These are phyloP conservation scores for Gasterosteus nipponicus DNA, from an alignment of 2,113 vertebrate genomes.

Conservation along the genomic window DNA sequence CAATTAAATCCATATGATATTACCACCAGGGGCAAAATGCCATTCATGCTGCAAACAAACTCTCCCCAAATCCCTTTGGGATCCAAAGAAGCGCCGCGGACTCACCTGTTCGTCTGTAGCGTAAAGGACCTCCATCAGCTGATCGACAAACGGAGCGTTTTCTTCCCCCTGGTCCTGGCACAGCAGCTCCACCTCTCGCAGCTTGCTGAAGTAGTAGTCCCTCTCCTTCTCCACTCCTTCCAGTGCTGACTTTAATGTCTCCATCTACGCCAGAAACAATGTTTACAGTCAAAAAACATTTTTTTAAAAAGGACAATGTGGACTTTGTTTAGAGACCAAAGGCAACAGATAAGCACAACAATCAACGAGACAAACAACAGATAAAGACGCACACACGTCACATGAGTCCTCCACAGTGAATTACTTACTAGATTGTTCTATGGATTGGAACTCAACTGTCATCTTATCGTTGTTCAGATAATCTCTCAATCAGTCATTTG, in stretches of 20 bases:
- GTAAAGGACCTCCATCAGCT: conserved; percentile 97
- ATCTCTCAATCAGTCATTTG: conserved; percentile 12
- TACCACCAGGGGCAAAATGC: not conserved
- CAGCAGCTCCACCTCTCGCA: conserved; percentile 96
- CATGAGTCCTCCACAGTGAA: not conserved
- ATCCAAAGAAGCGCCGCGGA: not conserved
- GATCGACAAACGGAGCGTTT: conserved; percentile 90
- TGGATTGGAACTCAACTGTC: not conserved
- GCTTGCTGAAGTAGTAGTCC: conserved; percentile 98
- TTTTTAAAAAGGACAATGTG: not conserved
- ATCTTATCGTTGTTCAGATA: not conserved
- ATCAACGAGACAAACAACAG: not conserved
- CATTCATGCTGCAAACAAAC: not conserved
- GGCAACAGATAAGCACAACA: not conserved
- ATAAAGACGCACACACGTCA: not conserved
- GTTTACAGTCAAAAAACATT: not conserved
- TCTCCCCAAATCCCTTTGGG: not conserved
- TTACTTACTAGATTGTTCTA: not conserved
- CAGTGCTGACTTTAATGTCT: conserved; percentile 94
- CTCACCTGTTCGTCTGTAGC: conserved; percentile 93
- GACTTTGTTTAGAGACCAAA: not conserved
- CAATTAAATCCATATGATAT: conserved; percentile 36
- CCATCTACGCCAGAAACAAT: conserved; percentile 80
- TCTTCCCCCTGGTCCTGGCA: conserved; percentile 96
- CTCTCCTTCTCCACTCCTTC: conserved; percentile 98